Percentiles rank a stretch among this genome's conserved stretches.
Evolutionary conservation across 2,113 vertebrate species (phyloP).

Genomic region (Brachypteracias leptosomus): DNA sequence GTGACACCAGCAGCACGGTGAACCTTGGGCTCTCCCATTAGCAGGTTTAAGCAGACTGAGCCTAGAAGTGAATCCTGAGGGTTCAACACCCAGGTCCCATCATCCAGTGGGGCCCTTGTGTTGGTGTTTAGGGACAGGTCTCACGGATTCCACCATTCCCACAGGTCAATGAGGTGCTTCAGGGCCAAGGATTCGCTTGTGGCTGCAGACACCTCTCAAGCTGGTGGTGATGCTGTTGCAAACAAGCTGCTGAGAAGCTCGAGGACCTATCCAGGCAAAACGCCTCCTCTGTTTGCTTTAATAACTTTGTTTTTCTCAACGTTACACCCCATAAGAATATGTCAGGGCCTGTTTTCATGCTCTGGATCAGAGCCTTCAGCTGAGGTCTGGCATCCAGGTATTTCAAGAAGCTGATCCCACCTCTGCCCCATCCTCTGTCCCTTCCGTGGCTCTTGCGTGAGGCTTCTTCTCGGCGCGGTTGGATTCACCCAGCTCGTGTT

Average conservation of each 20-base stretch:
- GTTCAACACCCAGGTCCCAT: accelerated
- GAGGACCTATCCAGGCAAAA: slow-evolving; percentile 37
- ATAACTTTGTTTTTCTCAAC: slow-evolving; percentile 44
- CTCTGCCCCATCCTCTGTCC: background rate
- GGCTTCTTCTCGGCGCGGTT: accelerated
- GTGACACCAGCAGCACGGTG: background rate
- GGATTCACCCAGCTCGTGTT: background rate
- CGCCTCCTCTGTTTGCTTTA: slow-evolving; percentile 11
- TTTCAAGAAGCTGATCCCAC: background rate
- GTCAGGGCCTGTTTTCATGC: slow-evolving; percentile 4
- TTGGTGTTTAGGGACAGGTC: too few relatives aligned
- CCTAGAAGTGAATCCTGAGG: accelerated
- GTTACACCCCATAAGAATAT: slow-evolving; percentile 19
- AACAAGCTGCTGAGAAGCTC: background rate
- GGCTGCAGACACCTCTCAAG: background rate
- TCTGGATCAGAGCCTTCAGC: background rate
- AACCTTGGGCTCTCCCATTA: background rate
- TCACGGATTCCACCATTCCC: too few relatives aligned
- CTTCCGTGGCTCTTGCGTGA: accelerated
- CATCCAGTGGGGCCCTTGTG: accelerated
- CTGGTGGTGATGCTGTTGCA: background rate
- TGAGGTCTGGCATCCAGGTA: background rate
- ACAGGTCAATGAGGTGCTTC: too few relatives aligned
- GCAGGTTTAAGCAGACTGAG: background rate
- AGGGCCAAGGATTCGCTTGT: too few relatives aligned